These are phyloP conservation scores for Ostrea denselamellosa DNA, from an alignment of 1,140 invertebrate species.

Conservation along the genomic window DNA sequence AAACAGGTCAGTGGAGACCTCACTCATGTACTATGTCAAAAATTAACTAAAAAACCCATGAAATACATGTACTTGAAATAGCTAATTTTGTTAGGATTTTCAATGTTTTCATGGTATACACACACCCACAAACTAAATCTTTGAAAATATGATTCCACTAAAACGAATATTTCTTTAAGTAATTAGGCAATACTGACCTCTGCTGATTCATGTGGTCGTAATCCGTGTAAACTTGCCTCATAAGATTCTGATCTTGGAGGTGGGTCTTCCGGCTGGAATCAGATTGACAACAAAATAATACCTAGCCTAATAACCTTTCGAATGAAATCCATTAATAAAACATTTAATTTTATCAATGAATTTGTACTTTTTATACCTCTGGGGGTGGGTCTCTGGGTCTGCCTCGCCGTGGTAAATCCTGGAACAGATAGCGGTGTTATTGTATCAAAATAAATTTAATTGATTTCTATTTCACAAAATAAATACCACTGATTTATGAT, in stretches of 20 bases:
- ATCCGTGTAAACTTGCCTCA: slow-evolving; percentile 32
- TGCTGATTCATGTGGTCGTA: slow-evolving; percentile 43
- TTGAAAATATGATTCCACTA: too few relatives aligned
- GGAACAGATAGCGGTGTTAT: background rate
- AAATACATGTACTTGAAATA: too few relatives aligned
- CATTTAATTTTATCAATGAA: background rate
- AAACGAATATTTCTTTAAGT: background rate
- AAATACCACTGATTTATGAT: too few relatives aligned
- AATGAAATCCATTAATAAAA: background rate
- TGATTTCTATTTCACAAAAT: too few relatives aligned
- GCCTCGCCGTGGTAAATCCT: background rate
- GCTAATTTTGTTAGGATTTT: too few relatives aligned
- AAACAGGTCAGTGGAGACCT: too few relatives aligned
- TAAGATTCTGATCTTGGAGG: background rate
- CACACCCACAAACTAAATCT: too few relatives aligned
- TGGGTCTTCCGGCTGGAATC: background rate
- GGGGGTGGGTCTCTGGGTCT: background rate
- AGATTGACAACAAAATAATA: background rate
- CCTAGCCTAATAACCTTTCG: background rate
- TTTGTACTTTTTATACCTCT: background rate
- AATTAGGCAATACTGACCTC: slow-evolving; percentile 30
- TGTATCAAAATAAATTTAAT: background rate
- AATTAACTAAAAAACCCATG: too few relatives aligned
- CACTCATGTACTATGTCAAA: too few relatives aligned
- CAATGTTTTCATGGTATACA: too few relatives aligned